A percentile compares a stretch with the other conserved stretches of the same genome.
Evolutionary conservation across 2,888 invertebrate genomes (phyloP).

Genomic region (Lithodes maja): DNA sequence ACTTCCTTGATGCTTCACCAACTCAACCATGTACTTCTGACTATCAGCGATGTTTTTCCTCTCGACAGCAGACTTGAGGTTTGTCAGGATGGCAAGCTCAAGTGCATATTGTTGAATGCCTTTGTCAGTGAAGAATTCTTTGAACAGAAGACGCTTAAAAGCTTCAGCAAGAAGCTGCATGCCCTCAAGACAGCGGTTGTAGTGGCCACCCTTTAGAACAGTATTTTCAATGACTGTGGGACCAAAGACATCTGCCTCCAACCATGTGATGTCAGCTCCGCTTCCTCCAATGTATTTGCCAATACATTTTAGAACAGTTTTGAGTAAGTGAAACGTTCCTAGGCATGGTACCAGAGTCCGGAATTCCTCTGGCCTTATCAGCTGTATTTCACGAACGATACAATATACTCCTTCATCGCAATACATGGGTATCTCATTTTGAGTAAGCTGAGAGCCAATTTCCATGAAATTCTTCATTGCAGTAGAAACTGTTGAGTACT

Average conservation of each 20-base stretch:
- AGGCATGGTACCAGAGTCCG: background rate
- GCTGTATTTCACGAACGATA: slow-evolving; percentile 13
- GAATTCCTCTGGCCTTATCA: slow-evolving; percentile 23
- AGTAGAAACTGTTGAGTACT: slow-evolving; percentile 11
- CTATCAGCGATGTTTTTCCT: background rate
- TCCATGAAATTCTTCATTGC: slow-evolving; percentile 25
- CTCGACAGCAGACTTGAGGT: background rate
- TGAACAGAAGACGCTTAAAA: slow-evolving; percentile 5
- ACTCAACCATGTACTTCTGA: background rate
- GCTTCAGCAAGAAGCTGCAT: slow-evolving; percentile 15
- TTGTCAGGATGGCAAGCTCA: background rate
- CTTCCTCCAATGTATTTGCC: slow-evolving; percentile 13
- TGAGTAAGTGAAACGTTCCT: slow-evolving; percentile 17
- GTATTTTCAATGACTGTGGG: slow-evolving; percentile 4
- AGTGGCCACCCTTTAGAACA: slow-evolving; percentile 17
- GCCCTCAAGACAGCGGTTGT: background rate
- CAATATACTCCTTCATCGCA: slow-evolving; percentile 14
- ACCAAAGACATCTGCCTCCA: slow-evolving; percentile 11
- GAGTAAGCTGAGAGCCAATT: slow-evolving; percentile 10
- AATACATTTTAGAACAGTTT: slow-evolving; percentile 21
- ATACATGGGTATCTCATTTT: slow-evolving; percentile 13
- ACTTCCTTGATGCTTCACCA: background rate
- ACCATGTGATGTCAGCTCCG: background rate
- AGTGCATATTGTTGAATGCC: slow-evolving; percentile 10
- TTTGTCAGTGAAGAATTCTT: slow-evolving; percentile 31